These are phyloP conservation scores for Piaya cayana DNA, from an alignment of 2,113 vertebrate genomes.

Conservation along the genomic window DNA sequence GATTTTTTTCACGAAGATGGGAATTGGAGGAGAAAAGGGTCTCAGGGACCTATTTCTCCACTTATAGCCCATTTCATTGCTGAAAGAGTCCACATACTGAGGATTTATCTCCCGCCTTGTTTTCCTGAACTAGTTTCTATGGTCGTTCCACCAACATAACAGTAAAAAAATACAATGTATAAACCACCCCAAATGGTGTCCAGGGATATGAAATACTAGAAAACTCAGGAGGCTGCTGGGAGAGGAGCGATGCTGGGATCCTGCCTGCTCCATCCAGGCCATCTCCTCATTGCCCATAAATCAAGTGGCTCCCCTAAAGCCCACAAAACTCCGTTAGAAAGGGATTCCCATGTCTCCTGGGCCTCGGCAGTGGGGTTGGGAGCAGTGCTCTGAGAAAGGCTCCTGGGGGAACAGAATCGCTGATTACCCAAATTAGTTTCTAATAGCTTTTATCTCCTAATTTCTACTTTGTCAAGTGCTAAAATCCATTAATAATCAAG, in stretches of 20 bases:
- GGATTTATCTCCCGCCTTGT: neutral
- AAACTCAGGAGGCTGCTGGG: conserved; percentile 7
- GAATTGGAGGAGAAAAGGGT: neutral
- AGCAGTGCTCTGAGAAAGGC: neutral
- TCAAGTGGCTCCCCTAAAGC: neutral
- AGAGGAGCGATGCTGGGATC: neutral
- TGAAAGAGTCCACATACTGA: rapidly evolving
- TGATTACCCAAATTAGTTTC: conserved; percentile 67
- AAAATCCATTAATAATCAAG: conserved; percentile 71
- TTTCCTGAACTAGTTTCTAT: conserved; percentile 15
- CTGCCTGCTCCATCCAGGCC: neutral
- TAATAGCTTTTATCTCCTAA: conserved; percentile 70
- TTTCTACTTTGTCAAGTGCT: conserved; percentile 64
- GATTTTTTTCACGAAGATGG: neutral
- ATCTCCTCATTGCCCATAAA: neutral
- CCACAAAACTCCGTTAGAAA: neutral
- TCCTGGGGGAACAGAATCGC: conserved; percentile 41
- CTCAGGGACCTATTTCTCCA: neutral
- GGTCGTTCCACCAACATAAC: neutral
- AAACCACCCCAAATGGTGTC: neutral
- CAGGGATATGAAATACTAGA: neutral
- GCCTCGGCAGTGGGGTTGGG: neutral
- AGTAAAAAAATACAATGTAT: neutral
- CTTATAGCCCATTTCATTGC: neutral
- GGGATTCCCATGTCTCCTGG: neutral